phyloP scores from a whole-genome alignment of 2,888 invertebrate species.

The Xylocampa areola region DNA sequence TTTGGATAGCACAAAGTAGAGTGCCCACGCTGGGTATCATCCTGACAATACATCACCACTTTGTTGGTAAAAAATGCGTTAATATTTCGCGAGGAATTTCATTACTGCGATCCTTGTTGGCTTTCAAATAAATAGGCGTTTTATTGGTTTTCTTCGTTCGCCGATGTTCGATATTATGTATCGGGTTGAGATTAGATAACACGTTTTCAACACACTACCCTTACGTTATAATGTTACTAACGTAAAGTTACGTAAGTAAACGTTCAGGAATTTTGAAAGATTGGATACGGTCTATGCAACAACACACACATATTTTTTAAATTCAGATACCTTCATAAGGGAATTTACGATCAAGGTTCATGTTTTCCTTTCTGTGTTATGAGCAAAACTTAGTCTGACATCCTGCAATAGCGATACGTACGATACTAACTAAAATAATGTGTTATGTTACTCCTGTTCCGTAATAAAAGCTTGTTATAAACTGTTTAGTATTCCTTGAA shows the following conservation, averaged over 20 bases:
- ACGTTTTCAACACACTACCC: slow-evolving; percentile 57
- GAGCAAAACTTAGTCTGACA: too few relatives aligned
- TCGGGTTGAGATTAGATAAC: slow-evolving; percentile 74
- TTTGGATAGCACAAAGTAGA: slow-evolving; percentile 39
- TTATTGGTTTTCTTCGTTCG: slow-evolving; percentile 83
- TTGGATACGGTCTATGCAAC: too few relatives aligned
- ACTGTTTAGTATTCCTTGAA: too few relatives aligned
- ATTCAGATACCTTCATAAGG: too few relatives aligned
- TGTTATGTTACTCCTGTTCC: too few relatives aligned
- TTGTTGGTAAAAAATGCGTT: slow-evolving; percentile 85
- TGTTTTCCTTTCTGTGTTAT: too few relatives aligned
- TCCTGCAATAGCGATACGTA: too few relatives aligned
- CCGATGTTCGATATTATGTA: slow-evolving; percentile 78
- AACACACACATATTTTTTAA: too few relatives aligned
- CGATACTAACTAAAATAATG: too few relatives aligned
- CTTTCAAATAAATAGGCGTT: slow-evolving; percentile 87
- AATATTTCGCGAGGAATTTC: slow-evolving; percentile 87
- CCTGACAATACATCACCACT: slow-evolving; percentile 81
- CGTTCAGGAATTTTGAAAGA: background rate
- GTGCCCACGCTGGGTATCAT: slow-evolving; percentile 60
- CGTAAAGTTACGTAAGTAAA: slow-evolving; percentile 33
- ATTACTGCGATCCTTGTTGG: slow-evolving; percentile 84
- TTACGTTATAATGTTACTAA: slow-evolving; percentile 44
- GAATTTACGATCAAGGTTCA: too few relatives aligned
- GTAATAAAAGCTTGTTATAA: too few relatives aligned